Percentiles rank a stretch among this genome's conserved stretches.
phyloP scores from a whole-genome alignment of 2,888 invertebrate genomes.

The Xanthorhoe spadicearia region DNA sequence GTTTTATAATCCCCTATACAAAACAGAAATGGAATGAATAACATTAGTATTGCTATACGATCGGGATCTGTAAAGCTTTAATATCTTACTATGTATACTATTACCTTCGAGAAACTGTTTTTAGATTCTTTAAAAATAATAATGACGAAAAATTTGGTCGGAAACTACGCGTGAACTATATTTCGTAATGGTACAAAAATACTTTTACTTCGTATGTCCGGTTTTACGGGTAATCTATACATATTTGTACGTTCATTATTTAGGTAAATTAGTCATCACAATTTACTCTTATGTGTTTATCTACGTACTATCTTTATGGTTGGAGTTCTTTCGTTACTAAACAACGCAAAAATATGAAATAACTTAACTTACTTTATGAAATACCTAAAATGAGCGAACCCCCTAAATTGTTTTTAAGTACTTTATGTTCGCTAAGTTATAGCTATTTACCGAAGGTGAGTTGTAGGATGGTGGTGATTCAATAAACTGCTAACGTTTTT shows the following conservation, averaged over 20 bases:
- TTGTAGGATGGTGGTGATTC: constrained; percentile 2
- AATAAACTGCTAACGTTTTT: constrained; percentile 4
- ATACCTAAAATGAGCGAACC: constrained; percentile 59
- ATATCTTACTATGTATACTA: constrained; percentile 64
- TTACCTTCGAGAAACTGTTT: constrained; percentile 52
- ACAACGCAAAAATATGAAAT: constrained; percentile 41
- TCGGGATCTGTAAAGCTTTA: constrained; percentile 66
- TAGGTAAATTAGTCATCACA: constrained; percentile 73
- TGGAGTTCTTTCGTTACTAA: constrained; percentile 53
- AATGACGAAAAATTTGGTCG: constrained; percentile 68
- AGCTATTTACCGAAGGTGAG: constrained; percentile 35
- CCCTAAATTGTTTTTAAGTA: constrained; percentile 54
- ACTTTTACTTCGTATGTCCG: constrained; percentile 63
- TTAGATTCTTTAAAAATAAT: constrained; percentile 45
- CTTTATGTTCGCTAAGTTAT: constrained; percentile 46
- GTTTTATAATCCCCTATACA: constrained; percentile 50
- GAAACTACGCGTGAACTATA: constrained; percentile 70
- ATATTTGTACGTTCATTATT: constrained; percentile 81
- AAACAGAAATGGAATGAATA: constrained; percentile 72
- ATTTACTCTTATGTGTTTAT: constrained; percentile 64
- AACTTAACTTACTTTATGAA: constrained; percentile 47
- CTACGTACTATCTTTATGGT: constrained; percentile 61
- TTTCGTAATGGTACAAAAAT: constrained; percentile 79
- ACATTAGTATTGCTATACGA: constrained; percentile 60
- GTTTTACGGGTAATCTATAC: constrained; percentile 71